Base-by-base conservation (phyloP, 2,797 vertebrate genomes). In the Sylvilagus floridanus region DNA sequence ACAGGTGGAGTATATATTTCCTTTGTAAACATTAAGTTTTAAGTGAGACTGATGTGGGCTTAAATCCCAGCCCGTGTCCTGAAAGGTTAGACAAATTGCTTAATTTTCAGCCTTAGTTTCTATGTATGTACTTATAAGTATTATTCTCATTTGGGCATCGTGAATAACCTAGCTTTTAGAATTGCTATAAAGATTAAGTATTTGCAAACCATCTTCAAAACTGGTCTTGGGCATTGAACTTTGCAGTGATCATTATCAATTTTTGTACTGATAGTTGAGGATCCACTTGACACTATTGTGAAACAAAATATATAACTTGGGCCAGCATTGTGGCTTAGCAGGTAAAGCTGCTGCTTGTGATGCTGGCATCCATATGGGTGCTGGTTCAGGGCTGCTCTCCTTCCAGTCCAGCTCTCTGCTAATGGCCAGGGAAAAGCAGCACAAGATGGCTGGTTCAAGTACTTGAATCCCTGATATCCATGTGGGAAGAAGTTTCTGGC, bases 81-180 rank as follows among this genome's bases (percentile, higher is more conserved):
- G 37, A 82, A 85, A 86, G 8, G 32, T 50, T 78, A 17, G 47
- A 35, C 37, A 88, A 5, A 57, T 78, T 95, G 24, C 26, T 91
- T 78, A 69, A 21, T 91, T 12, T 93, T 89, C 22, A 65, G 2
- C 32, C 17, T 89, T 86, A 30, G 12, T 72, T 52, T 83, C 60
- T 73, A 3, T 54, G 30, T 21, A 50, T 37, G 1, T 84, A 17
- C 26, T 93, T 88, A 19, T 22, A 62, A 71, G n/a, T 79, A 89
- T 52, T 77, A 50, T 91, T 57, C 30, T 14, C 24, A 73, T 77
- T 78, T 91, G 21, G 4, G 8, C 47, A 35, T 47, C 42, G 1
- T 57, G 84, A 30, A 50, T 78, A 76, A 84, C 47, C n/a, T 89
- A 17, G 91, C 12, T 93, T 95, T 90, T 54, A 76, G 42, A 82